phyloP scores from a whole-genome alignment of 2,797 vertebrate species.

The Bradypodion pumilum region DNA sequence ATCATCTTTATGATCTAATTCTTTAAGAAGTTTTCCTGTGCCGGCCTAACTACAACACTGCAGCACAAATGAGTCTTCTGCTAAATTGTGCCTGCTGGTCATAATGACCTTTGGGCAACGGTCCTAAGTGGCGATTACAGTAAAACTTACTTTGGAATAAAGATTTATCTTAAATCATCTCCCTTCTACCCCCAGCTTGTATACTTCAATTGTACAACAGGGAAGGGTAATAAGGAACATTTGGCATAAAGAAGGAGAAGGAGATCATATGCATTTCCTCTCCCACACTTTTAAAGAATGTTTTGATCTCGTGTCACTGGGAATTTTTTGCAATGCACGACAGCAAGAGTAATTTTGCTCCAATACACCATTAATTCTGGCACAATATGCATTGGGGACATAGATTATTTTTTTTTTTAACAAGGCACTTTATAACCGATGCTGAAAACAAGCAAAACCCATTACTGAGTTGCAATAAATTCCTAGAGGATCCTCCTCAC shows the following conservation, averaged over 20 bases:
- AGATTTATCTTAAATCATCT: background rate
- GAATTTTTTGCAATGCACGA: conserved; percentile 58
- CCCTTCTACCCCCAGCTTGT: conserved; percentile 27
- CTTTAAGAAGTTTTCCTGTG: background rate
- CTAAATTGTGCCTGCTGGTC: conserved; percentile 45
- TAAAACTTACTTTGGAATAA: background rate
- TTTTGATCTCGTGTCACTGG: conserved; percentile 61
- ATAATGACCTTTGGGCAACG: background rate
- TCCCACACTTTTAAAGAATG: conserved; percentile 50
- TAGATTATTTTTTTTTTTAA: conserved; percentile 74
- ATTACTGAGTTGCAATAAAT: conserved; percentile 71
- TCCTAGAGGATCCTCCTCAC: conserved; percentile 67
- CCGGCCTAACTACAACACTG: background rate
- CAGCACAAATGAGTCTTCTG: conserved; percentile 6
- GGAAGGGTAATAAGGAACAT: conserved; percentile 56
- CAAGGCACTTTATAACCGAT: conserved; percentile 65
- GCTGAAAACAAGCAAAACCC: conserved; percentile 73
- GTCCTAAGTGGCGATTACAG: background rate
- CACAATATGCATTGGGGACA: conserved; percentile 67
- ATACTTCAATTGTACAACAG: conserved; percentile 43
- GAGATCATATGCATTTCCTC: background rate
- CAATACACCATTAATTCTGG: conserved; percentile 65
- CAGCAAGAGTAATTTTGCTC: conserved; percentile 66
- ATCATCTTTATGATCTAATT: no score
- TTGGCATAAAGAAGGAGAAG: conserved; percentile 12